These are phyloP conservation scores for Hippoglossus stenolepis DNA, from an alignment of 2,113 vertebrate genomes.

Conservation along the genomic window DNA sequence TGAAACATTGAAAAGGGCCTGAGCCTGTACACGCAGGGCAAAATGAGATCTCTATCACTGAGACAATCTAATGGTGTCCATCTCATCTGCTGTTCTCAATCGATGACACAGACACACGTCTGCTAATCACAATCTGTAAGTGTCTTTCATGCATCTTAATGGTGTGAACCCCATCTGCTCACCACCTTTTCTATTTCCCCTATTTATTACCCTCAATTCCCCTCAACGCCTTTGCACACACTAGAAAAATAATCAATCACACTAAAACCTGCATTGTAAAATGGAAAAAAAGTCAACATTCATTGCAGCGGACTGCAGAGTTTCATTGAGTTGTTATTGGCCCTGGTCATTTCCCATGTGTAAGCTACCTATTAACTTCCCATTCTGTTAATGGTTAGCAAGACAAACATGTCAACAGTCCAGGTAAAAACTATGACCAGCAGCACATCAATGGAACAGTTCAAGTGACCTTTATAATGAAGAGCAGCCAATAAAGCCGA, in stretches of 20 bases:
- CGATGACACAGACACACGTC: constrained; percentile 8
- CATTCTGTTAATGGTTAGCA: constrained; percentile 66
- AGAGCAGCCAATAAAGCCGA: constrained; percentile 25
- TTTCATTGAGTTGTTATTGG: constrained; percentile 25
- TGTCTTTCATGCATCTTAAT: constrained; percentile 10
- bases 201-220: background rate
- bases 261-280: background rate
- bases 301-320: background rate
- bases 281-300: background rate
- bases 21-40: background rate
- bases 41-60: background rate
- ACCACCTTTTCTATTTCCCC: constrained; percentile 4
- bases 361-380: constrained; percentile 64
- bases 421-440: constrained; percentile 63
- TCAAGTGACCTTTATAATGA: constrained; percentile 34
- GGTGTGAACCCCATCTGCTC: constrained; percentile 11
- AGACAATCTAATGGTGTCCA: constrained; percentile 8
- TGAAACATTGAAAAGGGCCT: background rate
- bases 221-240: background rate
- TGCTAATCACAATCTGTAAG: constrained; percentile 5
- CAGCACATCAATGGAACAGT: constrained; percentile 44
- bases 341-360: constrained; percentile 36
- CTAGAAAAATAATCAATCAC: background rate
- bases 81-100: background rate
- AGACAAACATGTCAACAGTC: constrained; percentile 70